phyloP scores from a whole-genome alignment of 2,797 vertebrate species.

The Hemibagrus guttatus region DNA sequence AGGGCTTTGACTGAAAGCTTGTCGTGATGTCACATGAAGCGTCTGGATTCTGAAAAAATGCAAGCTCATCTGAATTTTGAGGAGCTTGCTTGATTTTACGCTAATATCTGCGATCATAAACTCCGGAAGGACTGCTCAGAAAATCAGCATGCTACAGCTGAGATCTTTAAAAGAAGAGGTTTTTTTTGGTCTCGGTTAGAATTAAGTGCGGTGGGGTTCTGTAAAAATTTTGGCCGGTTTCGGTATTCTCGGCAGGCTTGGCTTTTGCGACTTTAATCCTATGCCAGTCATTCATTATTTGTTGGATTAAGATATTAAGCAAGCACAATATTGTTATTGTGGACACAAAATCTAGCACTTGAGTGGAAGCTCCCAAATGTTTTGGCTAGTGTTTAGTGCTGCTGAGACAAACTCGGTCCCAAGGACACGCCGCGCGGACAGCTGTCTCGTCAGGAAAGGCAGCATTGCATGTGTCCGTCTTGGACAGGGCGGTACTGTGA shows the following conservation, averaged over 20 bases:
- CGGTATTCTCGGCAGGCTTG: not conserved
- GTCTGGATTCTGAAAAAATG: no score
- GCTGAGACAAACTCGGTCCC: not conserved
- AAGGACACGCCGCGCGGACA: conserved; percentile 11
- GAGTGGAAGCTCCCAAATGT: not conserved
- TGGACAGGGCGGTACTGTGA: conserved; percentile 2
- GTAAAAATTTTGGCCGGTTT: conserved; percentile 2
- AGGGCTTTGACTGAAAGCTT: no score
- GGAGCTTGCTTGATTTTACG: no score
- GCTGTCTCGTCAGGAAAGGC: conserved; percentile 12
- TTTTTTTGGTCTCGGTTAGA: not conserved
- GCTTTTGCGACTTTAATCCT: not conserved
- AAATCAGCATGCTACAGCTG: not conserved
- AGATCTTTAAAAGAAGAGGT: not conserved
- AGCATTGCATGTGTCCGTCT: conserved; percentile 16
- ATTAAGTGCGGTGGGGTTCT: no score
- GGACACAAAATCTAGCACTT: not conserved
- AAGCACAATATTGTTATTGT: conserved; percentile 18
- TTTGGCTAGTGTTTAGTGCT: not conserved
- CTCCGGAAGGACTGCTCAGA: not conserved
- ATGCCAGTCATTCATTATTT: conserved; percentile 8
- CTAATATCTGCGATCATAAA: no score
- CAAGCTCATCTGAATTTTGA: no score
- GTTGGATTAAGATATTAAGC: conserved; percentile 9
- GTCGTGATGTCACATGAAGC: no score